Evolutionary conservation across 2,113 vertebrate genomes (phyloP), one percentile per base, ranked within the genome.

Genomic region (Cygnus atratus): DNA sequence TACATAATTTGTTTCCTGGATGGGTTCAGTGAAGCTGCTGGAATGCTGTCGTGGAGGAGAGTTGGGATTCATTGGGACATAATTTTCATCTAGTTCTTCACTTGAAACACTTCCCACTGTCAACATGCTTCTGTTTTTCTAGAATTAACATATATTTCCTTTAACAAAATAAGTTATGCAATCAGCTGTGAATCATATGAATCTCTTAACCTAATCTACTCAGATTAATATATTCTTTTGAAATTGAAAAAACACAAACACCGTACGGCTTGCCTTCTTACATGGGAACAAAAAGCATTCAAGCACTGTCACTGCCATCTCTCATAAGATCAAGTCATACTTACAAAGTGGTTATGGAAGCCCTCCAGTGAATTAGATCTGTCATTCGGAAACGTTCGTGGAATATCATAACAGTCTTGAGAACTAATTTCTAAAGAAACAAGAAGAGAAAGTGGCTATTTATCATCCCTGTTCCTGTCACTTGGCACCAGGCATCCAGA

Each of bases 361-460:
- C 98, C 99, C 98, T 99, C 99, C 95, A 99, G 96, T 7, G 99
- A 99, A 95, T 98, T 99, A 89, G 98, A 99, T 98, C 99, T 99
- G 90, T 99, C 99, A 48, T 98, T 98, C 16, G 98, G 98, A 98
- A 99, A 99, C 76, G 99, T 98, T 96, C 99, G 98, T 93, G 99
- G 99, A 97, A 99, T 98, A 98, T 99, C 99, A 81, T 99, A 99
- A 98, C 98, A 99, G 97, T 99, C 99, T 98, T 99, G 99, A 97
- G 99, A 99, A 98, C 98, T 98, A 94, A 98, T 98, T 98, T 99
- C 99, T 99, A 98, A 85, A 98, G 96, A 95, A 96, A 74, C 33
- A 85, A 97, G 81, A 91, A 92, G 70, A 87, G 77, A 96, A 92
- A 97, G 85, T 17, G 50, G 65, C 82, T 90, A 86, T 97, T 95